A percentile compares a stretch with the other conserved stretches of the same genome.
phyloP scores from a whole-genome alignment of 2,113 vertebrate genomes.

The Cheilinus undulatus region DNA sequence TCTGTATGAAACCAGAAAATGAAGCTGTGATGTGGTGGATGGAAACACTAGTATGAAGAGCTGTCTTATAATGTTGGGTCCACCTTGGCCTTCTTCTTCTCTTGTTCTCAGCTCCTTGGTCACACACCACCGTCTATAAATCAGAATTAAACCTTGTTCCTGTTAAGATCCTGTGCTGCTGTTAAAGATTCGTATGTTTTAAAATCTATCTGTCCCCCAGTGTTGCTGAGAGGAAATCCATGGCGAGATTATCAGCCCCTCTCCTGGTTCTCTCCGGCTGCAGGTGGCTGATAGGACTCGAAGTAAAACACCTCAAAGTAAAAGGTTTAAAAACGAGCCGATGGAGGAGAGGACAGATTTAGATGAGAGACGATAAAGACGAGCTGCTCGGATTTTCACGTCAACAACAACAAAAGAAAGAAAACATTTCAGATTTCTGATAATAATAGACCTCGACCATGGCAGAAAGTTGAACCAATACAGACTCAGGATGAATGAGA shows the following conservation, averaged over 20 bases:
- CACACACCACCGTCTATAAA: too few species aligned
- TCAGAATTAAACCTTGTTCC: too few species aligned
- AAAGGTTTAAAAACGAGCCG: slow-evolving; percentile 40
- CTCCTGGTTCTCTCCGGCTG: slow-evolving; percentile 75
- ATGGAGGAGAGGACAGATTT: slow-evolving; percentile 32
- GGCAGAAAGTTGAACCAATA: background rate
- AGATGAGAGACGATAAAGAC: slow-evolving; percentile 52
- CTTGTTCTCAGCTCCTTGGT: too few species aligned
- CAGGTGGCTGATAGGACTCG: slow-evolving; percentile 63
- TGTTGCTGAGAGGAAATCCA: slow-evolving; percentile 63
- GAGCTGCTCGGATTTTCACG: slow-evolving; percentile 2
- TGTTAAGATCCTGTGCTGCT: too few species aligned
- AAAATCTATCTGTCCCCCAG: slow-evolving; percentile 38
- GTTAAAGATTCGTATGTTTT: too few species aligned
- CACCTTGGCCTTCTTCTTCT: too few species aligned
- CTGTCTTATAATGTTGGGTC: too few species aligned
- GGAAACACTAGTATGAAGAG: too few species aligned
- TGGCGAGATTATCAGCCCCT: slow-evolving; percentile 60
- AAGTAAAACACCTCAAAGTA: too few species aligned
- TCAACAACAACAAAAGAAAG: slow-evolving; percentile 31
- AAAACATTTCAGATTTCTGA: background rate
- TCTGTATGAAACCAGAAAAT: too few species aligned
- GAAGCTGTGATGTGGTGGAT: too few species aligned
- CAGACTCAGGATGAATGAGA: too few species aligned
- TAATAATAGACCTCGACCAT: background rate